phyloP scores from a whole-genome alignment of 1,140 invertebrate species.

The Drosophila hydei region DNA sequence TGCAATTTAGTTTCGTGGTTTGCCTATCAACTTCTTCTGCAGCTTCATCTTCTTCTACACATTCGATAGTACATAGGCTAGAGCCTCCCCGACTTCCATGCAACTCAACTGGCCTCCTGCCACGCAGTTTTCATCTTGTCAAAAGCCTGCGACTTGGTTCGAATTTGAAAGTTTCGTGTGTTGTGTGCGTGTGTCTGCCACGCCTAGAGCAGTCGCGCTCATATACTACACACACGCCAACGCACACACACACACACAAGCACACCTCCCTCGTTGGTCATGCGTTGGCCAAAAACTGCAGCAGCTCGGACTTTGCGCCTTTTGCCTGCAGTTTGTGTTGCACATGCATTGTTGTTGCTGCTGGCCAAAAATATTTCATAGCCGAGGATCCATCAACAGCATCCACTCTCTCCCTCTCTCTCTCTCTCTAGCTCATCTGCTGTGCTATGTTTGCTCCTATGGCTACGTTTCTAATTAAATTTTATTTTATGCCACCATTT shows the following conservation, averaged over 20 bases:
- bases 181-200: conserved; percentile 48
- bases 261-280: neutral
- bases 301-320: conserved; percentile 40
- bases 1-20: conserved; percentile 79
- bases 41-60: conserved; percentile 4
- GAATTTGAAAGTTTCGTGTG: conserved; percentile 46
- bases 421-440: neutral
- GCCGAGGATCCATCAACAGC: conserved; percentile 45
- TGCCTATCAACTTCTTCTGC: conserved; percentile 67
- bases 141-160: conserved; percentile 53
- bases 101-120: neutral
- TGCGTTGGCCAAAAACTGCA: conserved; percentile 38
- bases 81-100: neutral
- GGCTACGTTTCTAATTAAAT: conserved; percentile 81
- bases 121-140: conserved; percentile 55
- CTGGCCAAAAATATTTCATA: conserved; percentile 69
- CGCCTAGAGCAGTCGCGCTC: conserved; percentile 62
- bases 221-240: conserved; percentile 26
- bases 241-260: neutral
- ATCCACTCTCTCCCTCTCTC: neutral
- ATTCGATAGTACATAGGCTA: conserved; percentile 57
- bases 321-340: conserved; percentile 72
- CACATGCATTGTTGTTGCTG: conserved; percentile 64
- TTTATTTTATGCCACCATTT: conserved; percentile 83
- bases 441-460: conserved; percentile 39